Conservation (phyloP, 2,113 vertebrate genomes). For the Sapayoa aenigma region DNA sequence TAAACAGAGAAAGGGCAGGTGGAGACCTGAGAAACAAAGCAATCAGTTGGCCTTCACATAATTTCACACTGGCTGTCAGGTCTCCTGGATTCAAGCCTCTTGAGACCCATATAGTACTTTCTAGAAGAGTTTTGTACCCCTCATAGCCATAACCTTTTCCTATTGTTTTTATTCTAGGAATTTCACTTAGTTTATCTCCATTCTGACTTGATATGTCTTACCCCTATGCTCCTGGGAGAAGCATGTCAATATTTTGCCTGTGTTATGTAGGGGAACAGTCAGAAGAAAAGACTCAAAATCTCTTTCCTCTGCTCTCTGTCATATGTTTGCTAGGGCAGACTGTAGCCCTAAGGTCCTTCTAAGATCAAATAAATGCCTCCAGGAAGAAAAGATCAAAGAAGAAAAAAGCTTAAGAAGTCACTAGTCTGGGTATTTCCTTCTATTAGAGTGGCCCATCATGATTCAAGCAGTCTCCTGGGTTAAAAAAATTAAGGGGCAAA, state of each 20-base stretch:
- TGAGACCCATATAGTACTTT: neutral
- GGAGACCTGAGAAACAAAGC: neutral
- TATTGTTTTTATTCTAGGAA: neutral
- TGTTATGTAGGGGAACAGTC: conserved; percentile 9
- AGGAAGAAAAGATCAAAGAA: conserved; percentile 59
- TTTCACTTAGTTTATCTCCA: neutral
- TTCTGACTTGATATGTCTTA: neutral
- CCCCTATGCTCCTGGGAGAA: neutral
- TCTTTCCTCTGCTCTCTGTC: conserved; percentile 10
- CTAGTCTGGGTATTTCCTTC: conserved; percentile 41
- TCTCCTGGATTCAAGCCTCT: neutral
- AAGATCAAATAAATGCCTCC: conserved; percentile 67
- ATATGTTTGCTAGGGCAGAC: conserved; percentile 48
- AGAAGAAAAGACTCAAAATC: conserved; percentile 25
- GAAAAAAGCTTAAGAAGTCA: conserved; percentile 57
- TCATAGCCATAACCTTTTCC: neutral
- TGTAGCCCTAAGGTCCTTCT: conserved; percentile 57
- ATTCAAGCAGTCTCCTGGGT: conserved; percentile 19
- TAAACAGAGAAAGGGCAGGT: neutral
- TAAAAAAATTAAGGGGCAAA: conserved; percentile 12
- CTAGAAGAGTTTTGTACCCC: neutral
- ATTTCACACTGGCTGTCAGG: neutral
- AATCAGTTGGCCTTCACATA: neutral
- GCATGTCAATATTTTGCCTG: conserved; percentile 45
- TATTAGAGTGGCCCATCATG: conserved; percentile 10